These are phyloP conservation scores for Egretta garzetta DNA, from an alignment of 2,113 vertebrate genomes.

Conservation along the genomic window DNA sequence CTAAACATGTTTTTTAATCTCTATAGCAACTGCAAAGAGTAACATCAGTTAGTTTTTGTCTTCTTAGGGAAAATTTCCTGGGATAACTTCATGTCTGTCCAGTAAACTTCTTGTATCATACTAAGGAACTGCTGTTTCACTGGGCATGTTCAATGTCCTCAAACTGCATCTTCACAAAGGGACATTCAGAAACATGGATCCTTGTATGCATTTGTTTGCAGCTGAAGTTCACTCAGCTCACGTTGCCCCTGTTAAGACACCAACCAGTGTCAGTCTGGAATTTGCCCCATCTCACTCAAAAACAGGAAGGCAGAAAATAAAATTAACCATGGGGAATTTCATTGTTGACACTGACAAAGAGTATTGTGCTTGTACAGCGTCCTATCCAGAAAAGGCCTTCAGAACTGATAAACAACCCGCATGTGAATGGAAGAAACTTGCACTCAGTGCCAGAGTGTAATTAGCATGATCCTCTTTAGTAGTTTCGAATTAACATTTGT, in stretches of 20 bases:
- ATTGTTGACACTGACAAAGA: not conserved
- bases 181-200: not conserved
- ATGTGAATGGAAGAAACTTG: not conserved
- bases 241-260: not conserved
- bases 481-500: not conserved
- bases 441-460: not conserved
- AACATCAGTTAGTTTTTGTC: not conserved
- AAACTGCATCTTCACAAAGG: not conserved
- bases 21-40: conserved; percentile 38
- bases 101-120: not conserved
- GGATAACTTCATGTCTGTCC: not conserved
- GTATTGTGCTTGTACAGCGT: not conserved
- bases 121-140: not conserved
- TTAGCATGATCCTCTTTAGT: not conserved
- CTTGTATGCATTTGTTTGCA: not conserved
- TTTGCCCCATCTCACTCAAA: not conserved
- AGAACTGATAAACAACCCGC: not conserved
- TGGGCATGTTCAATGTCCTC: not conserved
- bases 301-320: not conserved
- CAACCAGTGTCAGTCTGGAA: not conserved
- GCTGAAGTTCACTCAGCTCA: not conserved
- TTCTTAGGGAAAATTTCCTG: not conserved
- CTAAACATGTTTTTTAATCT: conserved; percentile 49
- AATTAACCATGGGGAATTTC: not conserved
- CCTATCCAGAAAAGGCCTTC: not conserved